Base-by-base conservation (phyloP, 2,113 vertebrate species). In the Nerophis ophidion region DNA sequence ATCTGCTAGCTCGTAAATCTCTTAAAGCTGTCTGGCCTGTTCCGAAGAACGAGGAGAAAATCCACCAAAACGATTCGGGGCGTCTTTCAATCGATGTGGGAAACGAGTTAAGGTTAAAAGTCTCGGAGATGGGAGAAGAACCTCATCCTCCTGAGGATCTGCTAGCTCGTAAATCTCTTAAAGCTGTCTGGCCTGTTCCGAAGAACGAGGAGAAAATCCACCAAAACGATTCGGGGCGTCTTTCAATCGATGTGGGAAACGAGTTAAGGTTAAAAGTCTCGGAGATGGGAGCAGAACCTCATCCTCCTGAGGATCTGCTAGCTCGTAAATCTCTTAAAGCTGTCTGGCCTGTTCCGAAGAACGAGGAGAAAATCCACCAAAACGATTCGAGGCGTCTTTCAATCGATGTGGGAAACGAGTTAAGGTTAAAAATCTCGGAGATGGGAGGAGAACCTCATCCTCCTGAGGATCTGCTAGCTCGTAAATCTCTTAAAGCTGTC, bases 321-420 rank as follows among this genome's bases (percentile, higher is more conserved):
- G 60, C 53, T n/a, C 57, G 65, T 26, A 68, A 66, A 26, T 26
- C 26, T 26, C 26, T 26, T 26, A 82, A 84, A 65, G 89, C 89
- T 1, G 71, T 35, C 10, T 48, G 57, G 19, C 48, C 8, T 19
- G 26, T 57, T 5, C 7, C 76, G 0, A 66, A 68, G 38, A 66
- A 57, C 7, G 60, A 44, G 38, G 52, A 76, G 64, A 78, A 67
- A 14, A 42, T 1, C 40, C 40, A 42, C 1, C 69, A 49, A 57
- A 70, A 45, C 44, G 59, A n/a, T n/a, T n/a, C n/a, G n/a, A n/a
- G n/a, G n/a, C n/a, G n/a, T n/a, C n/a, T n/a, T n/a, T n/a, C n/a
- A 56, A 36, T 60, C 8, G n/a, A 26, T 17, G 46, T 61, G 34
- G 79, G 66, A 19, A 59, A 59, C 58, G 58, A 61, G 47, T 71